Percentiles rank a stretch among this genome's conserved stretches.
Evolutionary conservation across 2,888 invertebrate genomes (phyloP).

Genomic region (Protonemura montana): DNA sequence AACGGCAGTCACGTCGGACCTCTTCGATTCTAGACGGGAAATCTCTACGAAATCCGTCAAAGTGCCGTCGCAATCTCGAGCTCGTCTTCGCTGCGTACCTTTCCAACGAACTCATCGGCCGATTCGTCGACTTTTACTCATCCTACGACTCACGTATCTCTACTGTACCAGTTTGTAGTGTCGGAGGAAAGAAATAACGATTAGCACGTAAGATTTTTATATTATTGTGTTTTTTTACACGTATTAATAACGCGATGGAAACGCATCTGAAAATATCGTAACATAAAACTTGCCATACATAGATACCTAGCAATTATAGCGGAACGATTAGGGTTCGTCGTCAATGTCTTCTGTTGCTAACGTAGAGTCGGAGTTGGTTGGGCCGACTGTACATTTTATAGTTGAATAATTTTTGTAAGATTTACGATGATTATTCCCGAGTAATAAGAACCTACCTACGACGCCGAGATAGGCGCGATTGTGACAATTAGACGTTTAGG

Average conservation of each 20-base stretch:
- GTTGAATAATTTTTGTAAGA: background rate
- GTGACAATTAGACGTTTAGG: background rate
- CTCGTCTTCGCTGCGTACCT: background rate
- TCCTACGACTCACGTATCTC: background rate
- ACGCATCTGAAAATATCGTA: background rate
- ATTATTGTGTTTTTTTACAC: background rate
- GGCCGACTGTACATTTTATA: background rate
- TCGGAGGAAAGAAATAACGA: background rate
- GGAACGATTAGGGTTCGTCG: background rate
- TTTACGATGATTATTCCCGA: background rate
- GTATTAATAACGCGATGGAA: background rate
- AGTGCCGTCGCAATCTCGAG: background rate
- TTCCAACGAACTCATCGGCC: background rate
- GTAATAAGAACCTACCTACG: background rate
- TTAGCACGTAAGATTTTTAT: background rate
- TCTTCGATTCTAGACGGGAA: background rate
- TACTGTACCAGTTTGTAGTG: background rate
- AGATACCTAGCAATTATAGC: background rate
- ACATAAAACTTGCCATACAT: background rate
- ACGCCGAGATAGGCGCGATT: background rate
- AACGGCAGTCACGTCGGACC: conserved; percentile 8
- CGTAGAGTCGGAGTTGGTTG: background rate
- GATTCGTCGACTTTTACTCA: background rate
- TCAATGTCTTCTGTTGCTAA: background rate
- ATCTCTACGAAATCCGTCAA: background rate